Percentiles rank a stretch among this genome's conserved stretches.
Evolutionary conservation across 2,888 invertebrate genomes (phyloP).

Genomic region (Chironomus riparius): DNA sequence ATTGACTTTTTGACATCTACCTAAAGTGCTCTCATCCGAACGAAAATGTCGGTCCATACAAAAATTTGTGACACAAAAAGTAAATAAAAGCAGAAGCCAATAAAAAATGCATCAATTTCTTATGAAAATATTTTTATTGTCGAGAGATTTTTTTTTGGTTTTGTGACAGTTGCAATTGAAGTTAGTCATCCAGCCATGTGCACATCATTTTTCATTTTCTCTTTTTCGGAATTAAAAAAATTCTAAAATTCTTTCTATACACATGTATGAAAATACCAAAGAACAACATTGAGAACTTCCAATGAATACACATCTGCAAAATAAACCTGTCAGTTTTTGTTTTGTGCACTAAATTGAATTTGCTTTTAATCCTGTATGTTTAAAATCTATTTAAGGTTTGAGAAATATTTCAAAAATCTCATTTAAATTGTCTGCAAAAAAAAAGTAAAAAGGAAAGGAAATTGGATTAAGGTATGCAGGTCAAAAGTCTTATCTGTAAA

Average conservation of each 20-base stretch:
- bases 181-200: not conserved
- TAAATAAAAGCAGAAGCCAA: not conserved
- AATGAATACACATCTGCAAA: not conserved
- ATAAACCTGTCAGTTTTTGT: not conserved
- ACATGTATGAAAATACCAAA: too few relatives aligned
- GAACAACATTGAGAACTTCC: not conserved
- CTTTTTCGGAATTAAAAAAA: not conserved
- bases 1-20: not conserved
- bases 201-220: not conserved
- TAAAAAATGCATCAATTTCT: constrained; percentile 2
- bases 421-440: too few relatives aligned
- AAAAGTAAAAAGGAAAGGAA: too few relatives aligned
- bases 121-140: not conserved
- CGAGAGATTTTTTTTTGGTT: not conserved
- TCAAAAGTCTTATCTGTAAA: too few relatives aligned
- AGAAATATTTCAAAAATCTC: too few relatives aligned
- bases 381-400: too few relatives aligned
- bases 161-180: not conserved
- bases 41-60: not conserved
- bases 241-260: not conserved
- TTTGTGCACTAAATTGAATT: too few relatives aligned
- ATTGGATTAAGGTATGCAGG: too few relatives aligned
- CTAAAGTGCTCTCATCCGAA: not conserved
- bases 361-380: too few relatives aligned
- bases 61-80: not conserved